A percentile compares a stretch with the other conserved stretches of the same genome.
phyloP scores from a whole-genome alignment of 2,888 invertebrate species.

The Cryptops parisi region DNA sequence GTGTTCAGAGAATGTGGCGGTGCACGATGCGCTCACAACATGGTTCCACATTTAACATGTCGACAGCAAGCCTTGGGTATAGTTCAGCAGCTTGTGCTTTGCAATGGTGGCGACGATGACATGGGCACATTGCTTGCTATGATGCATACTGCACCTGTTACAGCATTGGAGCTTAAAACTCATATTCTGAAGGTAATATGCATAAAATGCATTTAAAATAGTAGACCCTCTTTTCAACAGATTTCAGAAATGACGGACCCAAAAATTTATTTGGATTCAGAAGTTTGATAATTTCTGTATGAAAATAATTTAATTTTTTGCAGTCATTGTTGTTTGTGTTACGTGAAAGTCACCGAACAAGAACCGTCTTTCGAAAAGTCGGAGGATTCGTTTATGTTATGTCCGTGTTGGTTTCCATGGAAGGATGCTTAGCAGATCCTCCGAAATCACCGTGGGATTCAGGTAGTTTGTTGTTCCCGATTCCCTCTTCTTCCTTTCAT shows the following conservation, averaged over 20 bases:
- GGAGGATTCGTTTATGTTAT: slow-evolving; percentile 97
- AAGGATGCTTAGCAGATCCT: slow-evolving; percentile 54
- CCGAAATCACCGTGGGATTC: slow-evolving; percentile 36
- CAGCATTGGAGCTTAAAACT: slow-evolving; percentile 67
- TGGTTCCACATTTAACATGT: slow-evolving; percentile 69
- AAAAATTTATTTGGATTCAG: not conserved
- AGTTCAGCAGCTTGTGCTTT: slow-evolving; percentile 72
- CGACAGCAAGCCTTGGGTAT: slow-evolving; percentile 69
- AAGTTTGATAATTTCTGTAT: not conserved
- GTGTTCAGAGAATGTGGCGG: slow-evolving; percentile 90
- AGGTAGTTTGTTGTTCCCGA: not conserved
- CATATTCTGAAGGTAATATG: slow-evolving; percentile 61
- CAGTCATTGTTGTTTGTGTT: slow-evolving; percentile 68
- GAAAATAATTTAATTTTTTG: slow-evolving; percentile 21
- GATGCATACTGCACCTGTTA: slow-evolving; percentile 75
- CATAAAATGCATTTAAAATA: not conserved
- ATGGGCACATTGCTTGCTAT: slow-evolving; percentile 83
- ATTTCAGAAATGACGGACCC: too few species aligned
- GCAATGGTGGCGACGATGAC: slow-evolving; percentile 88
- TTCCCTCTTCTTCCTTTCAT: too few species aligned
- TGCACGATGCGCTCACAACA: slow-evolving; percentile 76
- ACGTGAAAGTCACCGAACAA: slow-evolving; percentile 87
- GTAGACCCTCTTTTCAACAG: too few species aligned
- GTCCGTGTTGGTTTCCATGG: slow-evolving; percentile 82
- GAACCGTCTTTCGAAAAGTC: slow-evolving; percentile 93